A percentile compares a stretch with the other conserved stretches of the same genome.
These are phyloP conservation scores for Kradibia gibbosae DNA, from an alignment of 1,140 invertebrate species.

Conservation along the genomic window DNA sequence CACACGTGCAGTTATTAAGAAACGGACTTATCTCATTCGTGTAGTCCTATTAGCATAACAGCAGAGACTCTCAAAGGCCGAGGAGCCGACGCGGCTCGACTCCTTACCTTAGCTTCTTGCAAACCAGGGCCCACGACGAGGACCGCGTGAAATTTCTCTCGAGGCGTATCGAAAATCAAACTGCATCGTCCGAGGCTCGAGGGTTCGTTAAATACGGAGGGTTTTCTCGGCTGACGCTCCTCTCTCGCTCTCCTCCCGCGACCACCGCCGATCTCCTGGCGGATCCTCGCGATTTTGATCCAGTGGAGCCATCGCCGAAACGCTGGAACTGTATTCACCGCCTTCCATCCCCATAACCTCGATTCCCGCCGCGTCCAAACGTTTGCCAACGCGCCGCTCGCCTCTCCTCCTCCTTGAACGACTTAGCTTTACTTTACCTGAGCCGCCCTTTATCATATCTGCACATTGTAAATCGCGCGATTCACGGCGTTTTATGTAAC, in stretches of 20 bases:
- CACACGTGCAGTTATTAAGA: background rate
- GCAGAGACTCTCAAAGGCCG: background rate
- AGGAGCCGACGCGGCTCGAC: too few relatives aligned
- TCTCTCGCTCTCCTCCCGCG: background rate
- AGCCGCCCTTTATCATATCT: background rate
- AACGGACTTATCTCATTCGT: background rate
- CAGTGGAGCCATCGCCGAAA: too few relatives aligned
- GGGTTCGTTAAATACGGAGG: conserved; percentile 64
- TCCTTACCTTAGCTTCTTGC: background rate
- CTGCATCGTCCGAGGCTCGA: background rate
- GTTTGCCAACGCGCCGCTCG: background rate
- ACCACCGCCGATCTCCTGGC: background rate
- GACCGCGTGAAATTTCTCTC: conserved; percentile 8
- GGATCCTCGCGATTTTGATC: too few relatives aligned
- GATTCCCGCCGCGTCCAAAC: too few relatives aligned
- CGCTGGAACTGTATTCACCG: too few relatives aligned
- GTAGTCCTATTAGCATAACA: background rate
- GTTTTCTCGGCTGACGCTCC: conserved; percentile 50
- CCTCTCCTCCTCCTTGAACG: background rate
- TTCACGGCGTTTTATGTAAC: conserved; percentile 1
- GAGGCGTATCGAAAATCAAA: background rate
- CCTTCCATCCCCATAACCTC: too few relatives aligned
- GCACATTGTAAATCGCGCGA: conserved; percentile 20
- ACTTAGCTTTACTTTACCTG: too few relatives aligned
- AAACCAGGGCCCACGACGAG: background rate